Conservation (phyloP, 2,888 invertebrate genomes). For the Drosophila kokeensis region DNA sequence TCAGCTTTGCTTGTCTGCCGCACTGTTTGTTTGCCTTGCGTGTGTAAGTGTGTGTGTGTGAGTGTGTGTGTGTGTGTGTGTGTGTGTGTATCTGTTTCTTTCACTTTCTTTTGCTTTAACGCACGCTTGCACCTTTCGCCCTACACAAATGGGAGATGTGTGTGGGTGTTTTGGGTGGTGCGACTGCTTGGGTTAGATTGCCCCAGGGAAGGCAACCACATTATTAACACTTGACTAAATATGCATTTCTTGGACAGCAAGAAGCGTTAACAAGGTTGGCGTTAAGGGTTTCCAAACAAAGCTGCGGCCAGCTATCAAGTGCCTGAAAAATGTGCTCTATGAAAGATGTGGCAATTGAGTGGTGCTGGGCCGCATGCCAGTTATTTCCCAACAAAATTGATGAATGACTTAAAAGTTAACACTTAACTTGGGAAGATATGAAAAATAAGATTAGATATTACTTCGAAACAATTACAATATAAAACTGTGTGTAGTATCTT, state of each 20-base stretch:
- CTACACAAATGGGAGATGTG: slow-evolving; percentile 11
- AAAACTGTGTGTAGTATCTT: background rate
- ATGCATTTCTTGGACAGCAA: slow-evolving; percentile 82
- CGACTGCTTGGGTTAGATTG: slow-evolving; percentile 32
- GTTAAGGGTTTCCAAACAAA: slow-evolving; percentile 48
- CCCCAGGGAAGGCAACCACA: slow-evolving; percentile 72
- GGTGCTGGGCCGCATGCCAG: background rate
- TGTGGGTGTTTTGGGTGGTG: slow-evolving; percentile 19
- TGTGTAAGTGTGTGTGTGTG: background rate
- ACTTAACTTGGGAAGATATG: background rate
- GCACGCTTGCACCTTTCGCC: slow-evolving; percentile 75
- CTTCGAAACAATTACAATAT: background rate
- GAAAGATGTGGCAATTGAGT: background rate
- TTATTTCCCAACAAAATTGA: background rate
- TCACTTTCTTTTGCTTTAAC: slow-evolving; percentile 61
- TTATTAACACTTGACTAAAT: slow-evolving; percentile 85
- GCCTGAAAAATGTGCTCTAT: slow-evolving; percentile 5
- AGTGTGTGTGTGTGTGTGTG: slow-evolving; percentile 35
- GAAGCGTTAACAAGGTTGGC: slow-evolving; percentile 69
- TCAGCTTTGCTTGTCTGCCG: slow-evolving; percentile 37
- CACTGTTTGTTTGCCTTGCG: slow-evolving; percentile 52
- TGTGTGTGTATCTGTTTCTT: slow-evolving; percentile 41
- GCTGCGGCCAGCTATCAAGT: slow-evolving; percentile 10
- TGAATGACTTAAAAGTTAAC: background rate
- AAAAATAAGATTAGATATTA: background rate